Evolutionary conservation across 1,140 invertebrate species (phyloP), one percentile per base, ranked within the genome.

Genomic region (Latrodectus geometricus): DNA sequence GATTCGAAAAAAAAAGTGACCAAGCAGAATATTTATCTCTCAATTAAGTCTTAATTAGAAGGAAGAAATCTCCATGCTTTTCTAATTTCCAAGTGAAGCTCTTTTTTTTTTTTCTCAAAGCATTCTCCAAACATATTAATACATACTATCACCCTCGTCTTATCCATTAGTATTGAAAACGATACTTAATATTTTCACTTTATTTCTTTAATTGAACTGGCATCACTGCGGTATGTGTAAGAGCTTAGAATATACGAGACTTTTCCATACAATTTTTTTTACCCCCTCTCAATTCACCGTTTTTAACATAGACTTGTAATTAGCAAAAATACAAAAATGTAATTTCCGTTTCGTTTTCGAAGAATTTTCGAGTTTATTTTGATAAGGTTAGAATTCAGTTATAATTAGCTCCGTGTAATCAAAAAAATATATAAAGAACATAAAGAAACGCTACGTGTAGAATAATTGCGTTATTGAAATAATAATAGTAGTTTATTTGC

Each of bases 191-290:
- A 86, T 86, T 78, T 86, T 86, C 83, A 61, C 75, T 86, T 72
- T 86, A 86, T 86, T 86, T 86, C 83, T 86, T 86, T 86, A 86
- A 86, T 86, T 86, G 83, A 86, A 86, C 74, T 78, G 75, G 83
- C 83, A 86, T 77, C 70, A 86, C 83, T 35, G 65, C 12, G 74
- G 83, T 78, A 74, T 77, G 74, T 61, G 50, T 78, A 23, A 48
- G n/a, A 61, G 81, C 50, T n/a, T 61, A 35, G 61, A 77, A 61
- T 73, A 80, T 69, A 14, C 8, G 49, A 61, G 54, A 17, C 9
- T 52, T n/a, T 20, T 75, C n/a, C n/a, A 9, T 75, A 20, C 8
- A 14, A 15, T 79, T 49, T 78, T 56, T 86, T 86, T 77, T 68
- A 54, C 21, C 50, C 4, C 15, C 50, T 56, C 35, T 35, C 35